Base-by-base conservation (phyloP, 1,140 invertebrate species). In the Tigriopus japonicus region DNA sequence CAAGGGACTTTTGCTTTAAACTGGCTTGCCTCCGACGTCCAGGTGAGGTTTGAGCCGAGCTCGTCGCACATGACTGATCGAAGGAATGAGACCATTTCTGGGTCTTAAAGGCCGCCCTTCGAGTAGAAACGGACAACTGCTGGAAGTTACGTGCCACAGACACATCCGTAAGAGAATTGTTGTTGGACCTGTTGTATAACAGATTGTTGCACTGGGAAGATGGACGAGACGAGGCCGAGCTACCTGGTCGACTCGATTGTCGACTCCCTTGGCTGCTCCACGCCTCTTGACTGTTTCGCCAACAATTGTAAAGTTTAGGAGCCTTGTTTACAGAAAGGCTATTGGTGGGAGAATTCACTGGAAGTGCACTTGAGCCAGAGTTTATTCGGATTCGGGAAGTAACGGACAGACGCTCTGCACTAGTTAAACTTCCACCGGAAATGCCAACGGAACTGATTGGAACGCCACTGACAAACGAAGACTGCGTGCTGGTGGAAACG, bases 11-110 rank as follows among this genome's bases (percentile, higher is more conserved):
- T 6, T 58, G 23, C 40, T 58, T 24, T 5, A 40, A 42, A 17
- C 40, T 58, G 21, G 56, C 40, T 42, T 58, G 56, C n/a, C 45
- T 49, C 45, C 56, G 56, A 19, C 56, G 23, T 58, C 40, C 40
- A 41, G 56, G 23, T 40, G 12, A 17, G n/a, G n/a, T 23, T 40
- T 49, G 45, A 21, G 56, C 23, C 23, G 24, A 40, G n/a, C 24
- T 41, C 19, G 19, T 24, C n/a, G 35, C 12, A 7, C 24, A 28
- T 6, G 23, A 14, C 56, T 58, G 56, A 41, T 58, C 56, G n/a
- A 58, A 58, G 23, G 56, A 58, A 58, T 58, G 56, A 13, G 56
- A 58, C 56, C 56, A 58, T 42, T 58, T 58, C 35, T 58, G 56
- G 12, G 56, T 58, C 40, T 61, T 61, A 41, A 61, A 61, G 14